Percentiles rank a stretch among this genome's conserved stretches.
phyloP scores from a whole-genome alignment of 2,113 vertebrate species.

The Campylomormyrus tamandua region DNA sequence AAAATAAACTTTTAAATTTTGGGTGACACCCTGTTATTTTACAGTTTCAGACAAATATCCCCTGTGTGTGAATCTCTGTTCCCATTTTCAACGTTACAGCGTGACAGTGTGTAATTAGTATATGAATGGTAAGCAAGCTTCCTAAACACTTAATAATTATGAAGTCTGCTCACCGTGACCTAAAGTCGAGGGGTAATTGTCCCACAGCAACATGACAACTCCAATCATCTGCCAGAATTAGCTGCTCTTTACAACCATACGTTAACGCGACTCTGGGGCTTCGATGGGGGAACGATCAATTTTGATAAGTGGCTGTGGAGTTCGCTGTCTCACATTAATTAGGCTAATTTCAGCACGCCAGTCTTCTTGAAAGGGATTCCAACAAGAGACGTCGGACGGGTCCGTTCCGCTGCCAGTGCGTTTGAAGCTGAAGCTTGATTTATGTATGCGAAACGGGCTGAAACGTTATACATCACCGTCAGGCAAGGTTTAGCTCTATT shows the following conservation, averaged over 20 bases:
- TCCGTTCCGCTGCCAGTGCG: neutral
- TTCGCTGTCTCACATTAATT: slow-evolving; percentile 92
- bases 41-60: slow-evolving; percentile 15
- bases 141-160: slow-evolving; percentile 79
- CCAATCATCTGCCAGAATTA: slow-evolving; percentile 89
- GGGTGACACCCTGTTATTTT: slow-evolving; percentile 8
- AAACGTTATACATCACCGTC: neutral
- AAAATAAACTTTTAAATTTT: neutral
- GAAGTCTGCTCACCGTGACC: slow-evolving; percentile 79
- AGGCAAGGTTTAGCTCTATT: neutral
- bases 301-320: slow-evolving; percentile 86
- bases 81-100: slow-evolving; percentile 60
- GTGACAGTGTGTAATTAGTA: slow-evolving; percentile 83
- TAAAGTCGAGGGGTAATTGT: slow-evolving; percentile 82
- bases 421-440: neutral
- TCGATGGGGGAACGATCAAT: slow-evolving; percentile 89
- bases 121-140: slow-evolving; percentile 72
- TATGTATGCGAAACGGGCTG: neutral
- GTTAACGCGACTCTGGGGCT: slow-evolving; percentile 68
- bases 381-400: slow-evolving; percentile 70
- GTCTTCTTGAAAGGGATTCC: slow-evolving; percentile 74
- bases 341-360: slow-evolving; percentile 83
- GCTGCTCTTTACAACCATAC: slow-evolving; percentile 68
- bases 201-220: slow-evolving; percentile 86
- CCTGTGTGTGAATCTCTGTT: slow-evolving; percentile 41